A percentile compares a stretch with the other conserved stretches of the same genome.
Evolutionary conservation across 2,113 vertebrate genomes (phyloP).

Genomic region (Archilochus colubris): DNA sequence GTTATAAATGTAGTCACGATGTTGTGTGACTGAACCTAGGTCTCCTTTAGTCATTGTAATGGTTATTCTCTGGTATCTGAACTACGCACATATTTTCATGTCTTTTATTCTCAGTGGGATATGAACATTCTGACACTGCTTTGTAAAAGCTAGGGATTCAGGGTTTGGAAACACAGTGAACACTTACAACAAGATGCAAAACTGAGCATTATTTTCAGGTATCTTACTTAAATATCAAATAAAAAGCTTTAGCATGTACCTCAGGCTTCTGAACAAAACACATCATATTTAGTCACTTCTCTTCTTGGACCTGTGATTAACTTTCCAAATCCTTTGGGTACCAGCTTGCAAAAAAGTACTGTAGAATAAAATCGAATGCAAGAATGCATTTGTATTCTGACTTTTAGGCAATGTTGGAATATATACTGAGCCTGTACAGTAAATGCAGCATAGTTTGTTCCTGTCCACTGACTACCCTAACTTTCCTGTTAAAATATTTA

Average conservation of each 20-base stretch:
- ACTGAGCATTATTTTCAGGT: not conserved
- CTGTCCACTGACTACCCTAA: not conserved
- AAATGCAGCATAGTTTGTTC: not conserved
- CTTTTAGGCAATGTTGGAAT: not conserved
- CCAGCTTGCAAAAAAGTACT: not conserved
- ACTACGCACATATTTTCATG: not conserved
- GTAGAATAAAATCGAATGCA: not conserved
- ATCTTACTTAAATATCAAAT: not conserved
- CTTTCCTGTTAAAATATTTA: not conserved
- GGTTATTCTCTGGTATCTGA: not conserved
- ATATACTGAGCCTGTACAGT: not conserved
- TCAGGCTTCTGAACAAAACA: not conserved
- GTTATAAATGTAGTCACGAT: not conserved
- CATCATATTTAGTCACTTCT: not conserved
- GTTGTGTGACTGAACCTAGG: not conserved
- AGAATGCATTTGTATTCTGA: not conserved
- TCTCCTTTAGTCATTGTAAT: not conserved
- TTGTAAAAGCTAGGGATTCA: not conserved
- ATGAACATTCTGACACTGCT: not conserved
- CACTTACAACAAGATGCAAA: not conserved
- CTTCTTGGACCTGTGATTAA: not conserved
- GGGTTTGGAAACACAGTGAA: not conserved
- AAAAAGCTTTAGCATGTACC: not conserved
- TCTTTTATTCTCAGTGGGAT: not conserved
- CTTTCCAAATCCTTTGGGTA: not conserved